Evolutionary conservation across 2,888 invertebrate genomes (phyloP).

Genomic region (Deilephila elpenor): DNA sequence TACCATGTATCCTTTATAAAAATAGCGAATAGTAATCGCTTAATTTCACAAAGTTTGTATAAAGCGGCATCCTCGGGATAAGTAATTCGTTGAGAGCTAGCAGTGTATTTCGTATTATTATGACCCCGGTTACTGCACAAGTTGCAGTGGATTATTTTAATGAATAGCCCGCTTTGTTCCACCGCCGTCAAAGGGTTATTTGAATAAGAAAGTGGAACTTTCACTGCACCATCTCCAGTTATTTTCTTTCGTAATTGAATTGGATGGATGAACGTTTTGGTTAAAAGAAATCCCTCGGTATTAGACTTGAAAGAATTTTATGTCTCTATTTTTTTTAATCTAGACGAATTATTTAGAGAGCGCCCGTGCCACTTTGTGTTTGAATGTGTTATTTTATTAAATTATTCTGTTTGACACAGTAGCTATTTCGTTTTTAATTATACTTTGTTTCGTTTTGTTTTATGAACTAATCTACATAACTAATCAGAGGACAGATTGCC

Average conservation of each 20-base stretch:
- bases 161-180: constrained; percentile 77
- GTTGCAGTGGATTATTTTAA: constrained; percentile 71
- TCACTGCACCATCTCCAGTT: constrained; percentile 57
- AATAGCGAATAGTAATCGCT: background rate
- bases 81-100: constrained; percentile 45
- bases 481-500: too few relatives aligned
- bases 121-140: constrained; percentile 52
- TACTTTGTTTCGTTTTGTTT: too few relatives aligned
- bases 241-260: constrained; percentile 79
- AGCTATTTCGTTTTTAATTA: too few relatives aligned
- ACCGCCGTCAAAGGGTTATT: constrained; percentile 68
- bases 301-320: constrained; percentile 36
- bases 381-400: constrained; percentile 31
- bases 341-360: constrained; percentile 1
- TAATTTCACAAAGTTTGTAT: background rate
- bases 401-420: too few relatives aligned
- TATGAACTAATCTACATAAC: too few relatives aligned
- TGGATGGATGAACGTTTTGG: constrained; percentile 65
- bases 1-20: background rate
- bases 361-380: background rate
- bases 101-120: constrained; percentile 50
- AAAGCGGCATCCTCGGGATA: constrained; percentile 42
- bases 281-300: constrained; percentile 52
- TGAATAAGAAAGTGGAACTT: constrained; percentile 78
- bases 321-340: constrained; percentile 22